Evolutionary conservation across 2,888 invertebrate genomes (phyloP), one percentile per base, ranked within the genome.

Genomic region (Eupeodes latifasciatus): DNA sequence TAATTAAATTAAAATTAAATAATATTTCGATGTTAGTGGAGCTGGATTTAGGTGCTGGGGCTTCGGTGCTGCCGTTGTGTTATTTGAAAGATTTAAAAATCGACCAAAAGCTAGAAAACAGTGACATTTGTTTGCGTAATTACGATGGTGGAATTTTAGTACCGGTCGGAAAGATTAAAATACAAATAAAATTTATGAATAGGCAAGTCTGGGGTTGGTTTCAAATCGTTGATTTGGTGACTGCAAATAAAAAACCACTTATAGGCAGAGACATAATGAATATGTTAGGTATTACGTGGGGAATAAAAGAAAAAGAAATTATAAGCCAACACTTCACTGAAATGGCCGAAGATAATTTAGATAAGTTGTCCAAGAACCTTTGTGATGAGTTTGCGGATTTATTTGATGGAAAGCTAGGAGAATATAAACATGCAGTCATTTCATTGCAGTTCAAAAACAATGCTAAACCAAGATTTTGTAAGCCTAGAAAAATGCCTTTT

Each of bases 391-490:
- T 72, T 59, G n/a, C 59, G 5, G 59, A 36, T 62, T 75, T 75
- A n/a, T 75, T 61, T 36, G 36, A 51, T 16, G 34, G 16, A 36
- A 61, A 51, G 4, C 47, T 62, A 51, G 51, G 55, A 7, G 36
- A 51, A 27, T 72, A 72, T 40, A 59, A 72, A 40, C 12, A 59
- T 47, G 34, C 47, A 3, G 11, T 72, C 1, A 44, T 72, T 40
- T 49, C 47, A 19, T 16, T 72, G 47, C 59, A 72, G 27, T 72
- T 59, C n/a, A 47, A 74, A 14, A 27, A 4, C n/a, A 19, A 75
- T 51, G 34, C 53, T 12, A 75, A 36, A 62, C 75, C 64, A 53
- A 75, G 7, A 44, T 75, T 75, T 62, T 75, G 53, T 53, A 75
- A 51, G 53, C 53, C 64, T n/a, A 62, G 19, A n/a, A 62, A 51